Percentiles rank a stretch among this genome's conserved stretches.
phyloP scores from a whole-genome alignment of 2,797 vertebrate species.

The Danio tinwini region DNA sequence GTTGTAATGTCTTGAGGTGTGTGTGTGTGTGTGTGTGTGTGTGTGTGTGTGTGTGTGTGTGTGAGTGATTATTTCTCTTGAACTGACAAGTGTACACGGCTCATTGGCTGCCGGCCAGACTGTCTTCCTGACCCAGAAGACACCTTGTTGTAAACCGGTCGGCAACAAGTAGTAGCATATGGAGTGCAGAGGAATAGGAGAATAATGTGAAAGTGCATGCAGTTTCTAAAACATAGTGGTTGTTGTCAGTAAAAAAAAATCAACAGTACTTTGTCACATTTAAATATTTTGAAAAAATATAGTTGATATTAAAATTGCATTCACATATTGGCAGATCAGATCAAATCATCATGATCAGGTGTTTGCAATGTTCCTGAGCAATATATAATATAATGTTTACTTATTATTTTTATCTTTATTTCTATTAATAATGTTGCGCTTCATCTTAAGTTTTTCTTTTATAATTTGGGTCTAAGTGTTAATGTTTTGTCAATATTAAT shows the following conservation, averaged over 20 bases:
- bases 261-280: neutral
- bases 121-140: neutral
- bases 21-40: neutral
- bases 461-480: too few relatives aligned
- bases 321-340: neutral
- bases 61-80: neutral
- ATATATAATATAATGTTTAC: neutral
- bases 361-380: neutral
- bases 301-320: neutral
- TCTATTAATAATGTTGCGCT: too few relatives aligned
- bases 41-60: neutral
- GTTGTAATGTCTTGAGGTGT: constrained; percentile 14
- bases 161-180: neutral
- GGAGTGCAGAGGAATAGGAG: neutral
- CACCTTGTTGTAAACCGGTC: neutral
- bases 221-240: neutral
- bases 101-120: constrained; percentile 17
- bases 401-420: too few relatives aligned
- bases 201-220: neutral
- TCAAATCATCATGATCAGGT: neutral
- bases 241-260: neutral
- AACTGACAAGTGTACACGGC: constrained; percentile 16
- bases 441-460: too few relatives aligned
- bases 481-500: too few relatives aligned
- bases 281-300: neutral